Evolutionary conservation across 1,140 invertebrate genomes (phyloP), one percentile per base, ranked within the genome.

Genomic region (Drosophila saltans): DNA sequence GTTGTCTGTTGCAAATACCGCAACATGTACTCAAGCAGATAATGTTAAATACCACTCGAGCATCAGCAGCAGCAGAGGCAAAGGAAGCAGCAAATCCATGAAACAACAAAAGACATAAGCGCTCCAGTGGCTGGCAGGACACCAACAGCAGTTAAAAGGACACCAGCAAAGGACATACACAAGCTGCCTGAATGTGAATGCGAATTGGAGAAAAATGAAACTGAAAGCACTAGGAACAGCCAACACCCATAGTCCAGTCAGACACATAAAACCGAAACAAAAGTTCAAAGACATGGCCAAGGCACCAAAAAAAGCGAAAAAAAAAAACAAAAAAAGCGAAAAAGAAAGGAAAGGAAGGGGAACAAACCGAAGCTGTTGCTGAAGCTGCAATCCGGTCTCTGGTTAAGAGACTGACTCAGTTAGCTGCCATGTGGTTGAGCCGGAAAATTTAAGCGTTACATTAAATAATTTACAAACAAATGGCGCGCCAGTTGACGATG

Each of bases 11-110:
- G 84, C 84, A 89, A 89, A 89, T 89, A 89, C 84, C 84, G 84
- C 84, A 89, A 89, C 84, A 89, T 89, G 84, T 89, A 89, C 84
- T 89, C 84, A 89, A 89, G 84, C 84, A 89, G 84, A 89, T 89
- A 89, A 89, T 89, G 84, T 89, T 89, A 89, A 89, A 89, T 89
- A 89, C 84, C 84, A 89, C 84, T 89, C 84, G 84, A 89, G 48
- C 45, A 75, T 30, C 71, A 74, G 65, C 61, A 52, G 48, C 33
- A 52, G 43, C 71, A 64, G 43, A 39, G 65, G 61, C 79, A 85
- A 86, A 85, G 82, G 80, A 83, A 89, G 66, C 68, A 89, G 84
- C 84, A 88, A 89, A 89, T 88, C 84, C 84, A 83, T 75, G 84
- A 59, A 75, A 89, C 84, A 88, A 88, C 84, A 84, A 89, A 89